Conservation (phyloP, 2,113 vertebrate genomes). For the Cottus gobio region DNA sequence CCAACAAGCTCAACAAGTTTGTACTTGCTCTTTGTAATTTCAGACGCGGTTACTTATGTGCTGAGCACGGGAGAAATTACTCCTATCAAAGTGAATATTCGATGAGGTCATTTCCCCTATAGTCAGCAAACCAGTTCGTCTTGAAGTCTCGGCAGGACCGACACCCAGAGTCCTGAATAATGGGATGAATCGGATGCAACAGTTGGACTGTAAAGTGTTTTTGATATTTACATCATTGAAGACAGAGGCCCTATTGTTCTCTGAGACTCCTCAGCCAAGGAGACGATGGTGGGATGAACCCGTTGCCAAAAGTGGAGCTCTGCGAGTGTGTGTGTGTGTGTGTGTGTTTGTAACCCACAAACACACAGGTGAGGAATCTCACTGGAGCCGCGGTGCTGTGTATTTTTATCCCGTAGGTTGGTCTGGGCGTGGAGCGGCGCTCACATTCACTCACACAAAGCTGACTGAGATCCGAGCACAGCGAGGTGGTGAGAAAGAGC, state of each 20-base stretch:
- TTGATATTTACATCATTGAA: constrained; percentile 56
- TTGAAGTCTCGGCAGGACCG: constrained; percentile 43
- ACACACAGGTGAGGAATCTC: constrained; percentile 61
- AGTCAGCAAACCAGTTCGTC: constrained; percentile 70
- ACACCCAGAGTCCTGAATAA: constrained; percentile 41
- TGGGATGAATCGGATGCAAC: constrained; percentile 44
- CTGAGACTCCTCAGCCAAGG: constrained; percentile 57
- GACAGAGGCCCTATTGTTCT: constrained; percentile 72
- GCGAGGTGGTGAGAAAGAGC: constrained; percentile 13
- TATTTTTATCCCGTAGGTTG: constrained; percentile 40
- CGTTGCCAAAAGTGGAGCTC: constrained; percentile 58
- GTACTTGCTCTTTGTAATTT: constrained; percentile 37
- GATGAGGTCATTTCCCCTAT: constrained; percentile 67
- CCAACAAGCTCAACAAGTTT: constrained; percentile 35
- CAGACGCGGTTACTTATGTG: constrained; percentile 55
- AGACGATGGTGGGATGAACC: constrained; percentile 59
- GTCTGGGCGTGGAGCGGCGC: constrained; percentile 11
- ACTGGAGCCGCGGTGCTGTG: background rate
- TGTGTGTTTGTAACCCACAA: constrained; percentile 47
- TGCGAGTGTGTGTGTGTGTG: constrained; percentile 39
- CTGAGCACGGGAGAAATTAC: constrained; percentile 57
- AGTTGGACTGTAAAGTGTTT: constrained; percentile 38
- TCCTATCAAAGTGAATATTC: constrained; percentile 73
- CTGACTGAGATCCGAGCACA: background rate
- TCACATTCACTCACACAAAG: constrained; percentile 4